Evolutionary conservation across 1,140 invertebrate species (phyloP), one percentile per base, ranked within the genome.

Genomic region (Trigoniulus corallinus): DNA sequence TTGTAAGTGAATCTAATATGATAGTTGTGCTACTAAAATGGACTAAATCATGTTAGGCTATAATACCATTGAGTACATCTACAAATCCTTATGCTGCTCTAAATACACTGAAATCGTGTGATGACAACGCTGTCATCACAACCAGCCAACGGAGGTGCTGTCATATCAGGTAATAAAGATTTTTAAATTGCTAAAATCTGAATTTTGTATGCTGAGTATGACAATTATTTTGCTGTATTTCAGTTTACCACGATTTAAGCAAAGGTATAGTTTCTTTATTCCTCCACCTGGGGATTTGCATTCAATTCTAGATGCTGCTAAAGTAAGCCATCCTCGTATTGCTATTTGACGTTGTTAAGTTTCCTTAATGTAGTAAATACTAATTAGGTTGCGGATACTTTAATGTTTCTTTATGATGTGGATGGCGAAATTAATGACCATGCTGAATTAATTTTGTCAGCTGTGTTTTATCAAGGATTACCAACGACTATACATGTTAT

Each of bases 211-310:
- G 2, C 34, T 10, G 12, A 23, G 34, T 29, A 27, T 49, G 23
- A 45, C 23, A 26, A 51, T 25, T 29, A 27, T 15, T 47, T 58
- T 53, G 50, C 56, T 53, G 46, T 55, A 57, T 72, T 72, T 54
- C 62, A 88, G 82, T 57, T 56, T 87, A 54, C 79, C 83, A 23
- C 77, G 81, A 54, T 83, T 91, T 58, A 92, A 91, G 60, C 84
- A 92, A 62, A 70, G 83, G 18, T 88, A 86, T 64, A 78, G 81
- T 1, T 79, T 94, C 56, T 64, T 88, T 29, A 69, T 76, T 13
- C 81, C 87, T 39, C 72, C 78, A 47, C 62, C 72, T 42, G 72
- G 70, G 34, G 79, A 91, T 69, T 68, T 87, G 34, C 75, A 84
- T 60, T 74, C 76, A 44, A 69, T 81, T 1, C 64, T 95, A 45